These are phyloP conservation scores for Amphiprion ocellaris DNA, from an alignment of 2,113 vertebrate genomes.

Conservation along the genomic window DNA sequence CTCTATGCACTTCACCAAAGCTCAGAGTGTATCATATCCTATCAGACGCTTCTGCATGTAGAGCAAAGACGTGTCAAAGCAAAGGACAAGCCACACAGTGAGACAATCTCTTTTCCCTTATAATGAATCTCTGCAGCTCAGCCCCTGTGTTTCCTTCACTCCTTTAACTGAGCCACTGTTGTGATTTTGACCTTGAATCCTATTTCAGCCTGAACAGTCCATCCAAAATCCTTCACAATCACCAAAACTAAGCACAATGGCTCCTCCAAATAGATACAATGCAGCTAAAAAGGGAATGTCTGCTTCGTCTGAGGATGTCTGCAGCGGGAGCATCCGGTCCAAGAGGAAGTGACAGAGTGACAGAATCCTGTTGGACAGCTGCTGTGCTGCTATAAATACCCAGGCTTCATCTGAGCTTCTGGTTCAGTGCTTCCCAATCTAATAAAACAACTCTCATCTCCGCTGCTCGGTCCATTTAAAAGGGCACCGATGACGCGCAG, in stretches of 20 bases:
- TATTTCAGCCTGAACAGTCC: conserved; percentile 23
- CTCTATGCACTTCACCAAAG: conserved; percentile 22
- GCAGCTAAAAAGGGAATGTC: conserved; percentile 57
- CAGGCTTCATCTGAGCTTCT: conserved; percentile 40
- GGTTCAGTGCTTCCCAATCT: conserved; percentile 62
- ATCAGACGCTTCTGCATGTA: conserved; percentile 48
- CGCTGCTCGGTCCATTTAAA: conserved; percentile 54
- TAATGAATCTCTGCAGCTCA: conserved; percentile 40
- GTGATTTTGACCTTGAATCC: conserved; percentile 56
- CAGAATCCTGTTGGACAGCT: conserved; percentile 48
- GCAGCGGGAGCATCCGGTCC: conserved; percentile 47
- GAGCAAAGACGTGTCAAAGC: conserved; percentile 62
- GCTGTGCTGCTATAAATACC: conserved; percentile 72
- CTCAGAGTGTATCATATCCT: conserved; percentile 52
- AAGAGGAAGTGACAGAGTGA: conserved; percentile 54
- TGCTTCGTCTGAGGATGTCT: conserved; percentile 55
- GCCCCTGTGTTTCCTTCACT: conserved; percentile 33
- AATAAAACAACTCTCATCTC: conserved; percentile 69
- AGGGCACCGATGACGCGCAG: conserved; percentile 65
- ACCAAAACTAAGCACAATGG: conserved; percentile 37
- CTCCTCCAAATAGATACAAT: conserved; percentile 59
- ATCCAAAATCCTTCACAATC: conserved; percentile 35
- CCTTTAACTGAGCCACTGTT: conserved; percentile 5
- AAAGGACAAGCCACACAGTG: conserved; percentile 23
- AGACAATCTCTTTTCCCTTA: conserved; percentile 27